Evolutionary conservation across 2,888 invertebrate genomes (phyloP), one percentile per base, ranked within the genome.

Genomic region (Cataglyphis livida): DNA sequence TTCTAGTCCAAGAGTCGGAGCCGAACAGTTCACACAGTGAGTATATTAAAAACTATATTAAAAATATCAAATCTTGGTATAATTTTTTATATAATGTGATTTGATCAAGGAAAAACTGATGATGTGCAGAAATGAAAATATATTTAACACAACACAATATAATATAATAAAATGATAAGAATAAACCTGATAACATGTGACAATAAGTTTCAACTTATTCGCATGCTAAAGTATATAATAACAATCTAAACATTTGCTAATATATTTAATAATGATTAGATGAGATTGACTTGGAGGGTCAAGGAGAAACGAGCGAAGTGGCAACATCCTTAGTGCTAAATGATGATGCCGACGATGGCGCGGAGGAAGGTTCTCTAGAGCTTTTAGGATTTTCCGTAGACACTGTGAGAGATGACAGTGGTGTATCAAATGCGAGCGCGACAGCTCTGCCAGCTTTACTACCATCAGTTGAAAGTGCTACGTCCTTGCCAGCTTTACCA

Each of bases 211-310:
- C 7, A 51, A 3, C n/a, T 35, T 5, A 35, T 35, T 35, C 0
- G n/a, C 5, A 7, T 51, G 7, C 28, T n/a, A 4, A 66, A 32
- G 7, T 73, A 51, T 35, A 25, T 61, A 28, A n/a, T 59, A 73
- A 59, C 25, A 0, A 35, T 51, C 21, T 51, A 51, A n/a, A 21
- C 15, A 7, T 15, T 62, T 9, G 3, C 5, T 78, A 44, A 59
- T 44, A 9, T 68, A 21, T 78, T 70, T 65, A 32, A 66, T 44
- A 38, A 84, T 25, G 41, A 81, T 0, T 92, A 96, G 96, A 96
- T 92, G 97, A 97, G 91, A 95, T 97, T 18, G 98, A 98, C 90
- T 98, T 97, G 96, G 97, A 97, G 92, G 96, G 95, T 59, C 97
- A 96, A 70, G 94, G 95, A 15, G 95, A 95, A 88, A 95, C 95